phyloP scores from a whole-genome alignment of 2,113 vertebrate species.

The Odobenus rosmarus region DNA sequence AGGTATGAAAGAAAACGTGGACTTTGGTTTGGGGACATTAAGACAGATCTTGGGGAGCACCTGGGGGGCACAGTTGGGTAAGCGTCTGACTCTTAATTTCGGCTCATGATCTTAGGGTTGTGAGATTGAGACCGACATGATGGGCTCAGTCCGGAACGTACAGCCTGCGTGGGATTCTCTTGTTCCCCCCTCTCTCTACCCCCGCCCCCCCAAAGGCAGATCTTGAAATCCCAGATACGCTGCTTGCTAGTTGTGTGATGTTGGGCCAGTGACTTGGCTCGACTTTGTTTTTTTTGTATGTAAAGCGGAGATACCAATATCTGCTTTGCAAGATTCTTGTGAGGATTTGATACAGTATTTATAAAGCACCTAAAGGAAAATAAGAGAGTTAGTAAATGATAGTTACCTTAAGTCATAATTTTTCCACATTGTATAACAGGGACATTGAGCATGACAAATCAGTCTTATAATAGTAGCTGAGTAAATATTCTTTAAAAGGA shows the following conservation, averaged over 20 bases:
- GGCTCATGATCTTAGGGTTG: not conserved
- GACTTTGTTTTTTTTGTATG: not conserved
- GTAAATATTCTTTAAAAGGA: constrained; percentile 17
- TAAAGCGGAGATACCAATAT: not conserved
- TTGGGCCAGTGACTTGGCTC: not conserved
- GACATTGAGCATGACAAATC: not conserved
- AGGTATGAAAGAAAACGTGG: not conserved
- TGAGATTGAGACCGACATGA: not conserved
- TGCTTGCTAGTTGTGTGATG: not conserved
- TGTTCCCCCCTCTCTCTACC: not conserved
- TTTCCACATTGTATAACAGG: not conserved
- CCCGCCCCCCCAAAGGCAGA: not conserved
- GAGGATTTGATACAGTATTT: not conserved
- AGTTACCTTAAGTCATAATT: not conserved
- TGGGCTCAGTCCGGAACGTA: not conserved
- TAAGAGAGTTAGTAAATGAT: not conserved
- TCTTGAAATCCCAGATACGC: not conserved
- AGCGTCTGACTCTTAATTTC: not conserved
- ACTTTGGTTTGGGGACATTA: not conserved
- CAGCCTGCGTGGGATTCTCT: not conserved
- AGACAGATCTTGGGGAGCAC: not conserved
- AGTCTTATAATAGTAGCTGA: not conserved
- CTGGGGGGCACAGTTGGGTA: not conserved
- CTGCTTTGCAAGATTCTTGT: not conserved
- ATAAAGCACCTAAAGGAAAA: constrained; percentile 21